These are phyloP conservation scores for Drosophila arawakana DNA, from an alignment of 1,140 invertebrate species.

Conservation along the genomic window DNA sequence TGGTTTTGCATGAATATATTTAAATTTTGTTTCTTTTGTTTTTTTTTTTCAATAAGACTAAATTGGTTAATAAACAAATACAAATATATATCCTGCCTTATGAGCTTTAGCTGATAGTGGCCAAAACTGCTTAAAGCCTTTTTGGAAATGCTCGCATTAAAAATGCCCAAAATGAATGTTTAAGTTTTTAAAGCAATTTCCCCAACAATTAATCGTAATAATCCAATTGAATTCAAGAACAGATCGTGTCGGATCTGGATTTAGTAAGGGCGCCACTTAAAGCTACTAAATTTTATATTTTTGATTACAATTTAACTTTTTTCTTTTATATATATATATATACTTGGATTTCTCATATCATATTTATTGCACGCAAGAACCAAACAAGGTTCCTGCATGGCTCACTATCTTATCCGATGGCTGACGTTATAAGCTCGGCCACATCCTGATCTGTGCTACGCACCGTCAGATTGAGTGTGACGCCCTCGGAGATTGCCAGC, in stretches of 20 bases:
- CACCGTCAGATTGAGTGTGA: slow-evolving; percentile 90
- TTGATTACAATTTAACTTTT: slow-evolving; percentile 65
- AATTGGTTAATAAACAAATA: slow-evolving; percentile 54
- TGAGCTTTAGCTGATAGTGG: slow-evolving; percentile 11
- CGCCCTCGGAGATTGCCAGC: slow-evolving; percentile 91
- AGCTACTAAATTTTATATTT: slow-evolving; percentile 66
- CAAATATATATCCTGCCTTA: slow-evolving; percentile 24
- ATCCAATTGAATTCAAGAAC: neutral
- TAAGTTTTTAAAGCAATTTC: slow-evolving; percentile 26
- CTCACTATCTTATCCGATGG: slow-evolving; percentile 89
- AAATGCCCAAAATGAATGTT: slow-evolving; percentile 42
- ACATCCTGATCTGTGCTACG: slow-evolving; percentile 88
- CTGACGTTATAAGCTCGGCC: slow-evolving; percentile 94
- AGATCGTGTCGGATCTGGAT: slow-evolving; percentile 12
- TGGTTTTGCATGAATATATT: slow-evolving; percentile 55
- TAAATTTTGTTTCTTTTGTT: slow-evolving; percentile 20
- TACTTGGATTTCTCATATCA: slow-evolving; percentile 50
- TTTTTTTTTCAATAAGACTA: slow-evolving; percentile 52
- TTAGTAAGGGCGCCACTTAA: slow-evolving; percentile 49
- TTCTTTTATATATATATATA: slow-evolving; percentile 27
- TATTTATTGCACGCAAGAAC: slow-evolving; percentile 67
- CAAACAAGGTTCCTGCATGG: slow-evolving; percentile 65
- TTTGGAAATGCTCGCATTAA: slow-evolving; percentile 44
- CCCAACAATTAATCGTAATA: slow-evolving; percentile 4
- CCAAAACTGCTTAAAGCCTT: slow-evolving; percentile 19